phyloP scores from a whole-genome alignment of 2,888 invertebrate species.

The Latheticus oryzae region DNA sequence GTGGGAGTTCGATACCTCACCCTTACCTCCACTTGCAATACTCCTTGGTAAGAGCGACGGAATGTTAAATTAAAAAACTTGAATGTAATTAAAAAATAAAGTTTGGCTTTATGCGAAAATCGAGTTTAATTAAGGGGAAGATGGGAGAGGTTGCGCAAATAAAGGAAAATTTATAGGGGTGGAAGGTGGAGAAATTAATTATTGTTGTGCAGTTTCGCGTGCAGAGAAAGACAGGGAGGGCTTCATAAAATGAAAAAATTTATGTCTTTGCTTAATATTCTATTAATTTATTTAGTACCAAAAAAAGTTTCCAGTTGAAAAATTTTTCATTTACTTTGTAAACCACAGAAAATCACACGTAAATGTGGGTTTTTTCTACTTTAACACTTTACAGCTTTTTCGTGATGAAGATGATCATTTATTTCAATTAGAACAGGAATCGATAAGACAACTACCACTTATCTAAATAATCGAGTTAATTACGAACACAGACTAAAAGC shows the following conservation, averaged over 20 bases:
- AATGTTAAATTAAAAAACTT: conserved; percentile 11
- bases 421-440: too few relatives aligned
- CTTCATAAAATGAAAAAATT: conserved; percentile 5
- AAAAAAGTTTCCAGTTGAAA: too few relatives aligned
- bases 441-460: neutral
- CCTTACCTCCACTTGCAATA: conserved; percentile 82
- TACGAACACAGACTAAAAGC: neutral
- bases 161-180: conserved; percentile 10
- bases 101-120: conserved; percentile 3
- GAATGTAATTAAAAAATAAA: conserved; percentile 17
- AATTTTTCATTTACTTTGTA: too few relatives aligned
- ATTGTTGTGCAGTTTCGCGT: conserved; percentile 6
- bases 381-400: too few relatives aligned
- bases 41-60: conserved; percentile 74
- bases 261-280: conserved; percentile 4
- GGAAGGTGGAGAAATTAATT: conserved; percentile 14
- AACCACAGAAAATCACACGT: too few relatives aligned
- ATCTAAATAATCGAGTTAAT: neutral
- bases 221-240: neutral
- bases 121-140: conserved; percentile 11
- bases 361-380: too few relatives aligned
- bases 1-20: conserved; percentile 85
- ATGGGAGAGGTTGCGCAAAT: conserved; percentile 1
- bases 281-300: too few relatives aligned
- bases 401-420: too few relatives aligned